Conservation (phyloP, 2,113 vertebrate genomes). For the Lates calcarifer region DNA sequence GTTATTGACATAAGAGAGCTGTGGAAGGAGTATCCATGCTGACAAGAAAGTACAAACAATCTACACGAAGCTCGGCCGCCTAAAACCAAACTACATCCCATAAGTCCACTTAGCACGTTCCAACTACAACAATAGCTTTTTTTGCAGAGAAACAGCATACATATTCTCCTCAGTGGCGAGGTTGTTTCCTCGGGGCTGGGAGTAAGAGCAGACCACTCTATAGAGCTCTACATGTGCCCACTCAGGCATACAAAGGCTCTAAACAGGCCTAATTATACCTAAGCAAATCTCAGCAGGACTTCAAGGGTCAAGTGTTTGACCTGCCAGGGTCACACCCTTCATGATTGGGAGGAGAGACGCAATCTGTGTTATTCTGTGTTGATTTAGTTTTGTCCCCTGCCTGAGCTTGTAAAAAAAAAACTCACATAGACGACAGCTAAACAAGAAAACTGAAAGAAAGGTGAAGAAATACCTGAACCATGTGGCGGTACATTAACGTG, state of each 20-base stretch:
- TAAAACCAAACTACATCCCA: background rate
- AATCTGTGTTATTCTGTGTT: background rate
- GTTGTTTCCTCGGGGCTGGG: background rate
- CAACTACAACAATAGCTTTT: background rate
- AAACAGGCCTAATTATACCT: conserved; percentile 58
- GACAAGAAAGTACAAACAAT: background rate
- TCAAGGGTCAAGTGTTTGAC: conserved; percentile 68
- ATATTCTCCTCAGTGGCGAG: background rate
- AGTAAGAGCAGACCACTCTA: background rate
- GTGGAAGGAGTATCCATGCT: too few relatives aligned
- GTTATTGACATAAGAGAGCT: background rate
- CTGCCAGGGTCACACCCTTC: conserved; percentile 53
- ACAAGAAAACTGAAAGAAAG: background rate
- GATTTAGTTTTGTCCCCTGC: background rate
- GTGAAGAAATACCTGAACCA: background rate
- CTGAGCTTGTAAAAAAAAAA: background rate
- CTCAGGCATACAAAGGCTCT: conserved; percentile 23
- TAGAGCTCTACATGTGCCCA: background rate
- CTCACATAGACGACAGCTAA: background rate
- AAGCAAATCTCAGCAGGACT: conserved; percentile 48
- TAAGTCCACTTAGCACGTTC: background rate
- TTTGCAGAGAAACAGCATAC: background rate
- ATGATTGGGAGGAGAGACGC: conserved; percentile 8
- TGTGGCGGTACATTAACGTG: background rate
- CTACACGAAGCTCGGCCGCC: background rate